These are phyloP conservation scores for Erinaceus europaeus DNA, from an alignment of 2,113 vertebrate genomes.

Conservation along the genomic window DNA sequence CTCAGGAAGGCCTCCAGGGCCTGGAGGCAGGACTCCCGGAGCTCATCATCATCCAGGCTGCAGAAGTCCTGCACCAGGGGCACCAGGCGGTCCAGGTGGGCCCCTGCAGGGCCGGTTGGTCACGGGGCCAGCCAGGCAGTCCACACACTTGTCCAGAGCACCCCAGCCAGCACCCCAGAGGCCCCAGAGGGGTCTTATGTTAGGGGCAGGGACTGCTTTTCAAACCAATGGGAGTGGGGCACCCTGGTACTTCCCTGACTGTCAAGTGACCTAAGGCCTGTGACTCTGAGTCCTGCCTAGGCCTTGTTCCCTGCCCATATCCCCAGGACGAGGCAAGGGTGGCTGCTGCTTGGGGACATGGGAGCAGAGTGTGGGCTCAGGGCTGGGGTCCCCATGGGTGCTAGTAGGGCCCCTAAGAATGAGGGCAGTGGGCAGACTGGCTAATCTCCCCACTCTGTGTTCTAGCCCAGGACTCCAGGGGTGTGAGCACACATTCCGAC, in stretches of 20 bases:
- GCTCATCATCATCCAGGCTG: conserved; percentile 91
- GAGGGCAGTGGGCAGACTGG: not conserved
- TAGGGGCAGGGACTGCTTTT: too few relatives aligned
- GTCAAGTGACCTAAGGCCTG: not conserved
- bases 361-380: rapidly evolving
- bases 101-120: conserved; percentile 79
- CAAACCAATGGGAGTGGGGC: too few relatives aligned
- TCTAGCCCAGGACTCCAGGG: not conserved
- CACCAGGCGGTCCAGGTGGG: conserved; percentile 92
- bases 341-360: not conserved
- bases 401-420: not conserved
- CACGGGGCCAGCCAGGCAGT: not conserved
- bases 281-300: not conserved
- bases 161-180: not conserved
- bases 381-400: not conserved
- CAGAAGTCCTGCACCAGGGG: conserved; percentile 92
- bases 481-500: not conserved
- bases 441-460: not conserved
- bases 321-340: not conserved
- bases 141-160: not conserved
- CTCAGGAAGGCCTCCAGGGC: conserved; percentile 93
- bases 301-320: not conserved
- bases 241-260: too few relatives aligned
- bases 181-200: too few relatives aligned
- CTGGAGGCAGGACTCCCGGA: conserved; percentile 94